Conservation (phyloP, 2,797 vertebrate genomes). For the Sandelia bainsii region DNA sequence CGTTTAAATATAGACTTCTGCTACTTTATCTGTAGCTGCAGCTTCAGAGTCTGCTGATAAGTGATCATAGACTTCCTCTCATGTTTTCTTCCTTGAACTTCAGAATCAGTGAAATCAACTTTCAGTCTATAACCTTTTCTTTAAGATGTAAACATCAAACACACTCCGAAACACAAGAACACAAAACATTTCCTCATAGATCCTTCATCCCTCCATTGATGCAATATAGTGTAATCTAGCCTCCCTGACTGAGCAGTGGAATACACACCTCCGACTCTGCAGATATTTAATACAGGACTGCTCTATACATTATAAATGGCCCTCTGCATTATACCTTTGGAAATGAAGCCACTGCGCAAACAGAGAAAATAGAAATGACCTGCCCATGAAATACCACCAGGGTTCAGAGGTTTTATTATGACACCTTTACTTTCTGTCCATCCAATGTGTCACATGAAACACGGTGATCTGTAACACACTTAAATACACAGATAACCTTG, state of each 20-base stretch:
- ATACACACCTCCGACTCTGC: constrained; percentile 64
- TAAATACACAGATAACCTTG: constrained; percentile 4
- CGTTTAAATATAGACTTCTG: constrained; percentile 76
- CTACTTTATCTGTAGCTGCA: constrained; percentile 59
- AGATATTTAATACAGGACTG: constrained; percentile 80
- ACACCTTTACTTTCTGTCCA: constrained; percentile 8
- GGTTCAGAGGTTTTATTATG: constrained; percentile 27
- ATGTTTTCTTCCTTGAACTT: constrained; percentile 40
- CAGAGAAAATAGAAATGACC: constrained; percentile 64
- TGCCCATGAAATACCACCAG: constrained; percentile 55
- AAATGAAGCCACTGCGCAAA: constrained; percentile 58
- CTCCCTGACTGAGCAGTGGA: constrained; percentile 46
- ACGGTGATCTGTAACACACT: neutral
- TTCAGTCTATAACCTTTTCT: constrained; percentile 23
- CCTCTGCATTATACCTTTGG: constrained; percentile 61
- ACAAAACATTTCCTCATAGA: constrained; percentile 15
- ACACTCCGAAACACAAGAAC: constrained; percentile 28
- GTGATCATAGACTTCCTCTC: constrained; percentile 38
- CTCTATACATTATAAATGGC: constrained; percentile 79
- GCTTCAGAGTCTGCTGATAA: constrained; percentile 36
- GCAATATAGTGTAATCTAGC: constrained; percentile 73
- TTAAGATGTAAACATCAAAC: neutral
- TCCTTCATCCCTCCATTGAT: constrained; percentile 59
- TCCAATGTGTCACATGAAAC: neutral
- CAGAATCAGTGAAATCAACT: constrained; percentile 7